These are phyloP conservation scores for Drosophila ficusphila DNA, from an alignment of 1,140 invertebrate genomes.

Conservation along the genomic window DNA sequence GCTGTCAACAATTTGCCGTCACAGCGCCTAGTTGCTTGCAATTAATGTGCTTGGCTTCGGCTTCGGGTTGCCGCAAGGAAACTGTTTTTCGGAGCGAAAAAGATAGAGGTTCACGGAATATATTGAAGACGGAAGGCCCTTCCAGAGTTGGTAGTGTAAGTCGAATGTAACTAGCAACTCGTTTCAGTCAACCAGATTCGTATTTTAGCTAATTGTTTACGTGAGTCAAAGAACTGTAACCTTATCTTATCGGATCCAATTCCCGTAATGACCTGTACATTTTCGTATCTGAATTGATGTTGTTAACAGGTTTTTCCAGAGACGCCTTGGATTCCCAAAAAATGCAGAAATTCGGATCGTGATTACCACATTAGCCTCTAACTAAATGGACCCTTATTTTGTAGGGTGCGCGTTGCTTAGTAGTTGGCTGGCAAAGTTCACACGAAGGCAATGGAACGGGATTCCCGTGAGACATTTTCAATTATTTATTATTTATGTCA, in stretches of 20 bases:
- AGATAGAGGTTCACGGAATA: background rate
- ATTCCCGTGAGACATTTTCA: conserved; percentile 79
- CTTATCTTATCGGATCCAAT: conserved; percentile 31
- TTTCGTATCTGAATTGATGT: background rate
- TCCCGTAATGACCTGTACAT: conserved; percentile 3
- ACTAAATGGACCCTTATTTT: background rate
- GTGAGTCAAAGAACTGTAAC: background rate
- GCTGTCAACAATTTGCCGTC: conserved; percentile 67
- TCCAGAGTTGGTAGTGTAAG: background rate
- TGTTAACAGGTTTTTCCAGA: background rate
- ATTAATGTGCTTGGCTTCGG: conserved; percentile 58
- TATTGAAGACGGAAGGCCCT: conserved; percentile 5
- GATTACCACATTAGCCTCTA: background rate
- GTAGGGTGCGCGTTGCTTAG: conserved; percentile 31
- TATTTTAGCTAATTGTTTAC: conserved; percentile 31
- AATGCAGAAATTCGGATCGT: background rate
- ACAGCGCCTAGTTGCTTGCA: conserved; percentile 66
- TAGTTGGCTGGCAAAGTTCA: conserved; percentile 76
- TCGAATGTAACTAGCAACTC: conserved; percentile 19
- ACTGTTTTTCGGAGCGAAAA: conserved; percentile 34
- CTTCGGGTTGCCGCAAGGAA: conserved; percentile 12
- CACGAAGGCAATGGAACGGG: conserved; percentile 59
- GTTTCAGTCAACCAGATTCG: background rate
- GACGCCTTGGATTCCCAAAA: background rate
- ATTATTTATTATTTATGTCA: conserved; percentile 79